Evolutionary conservation across 1,140 invertebrate species (phyloP).

Genomic region (Meloidogyne exigua): DNA sequence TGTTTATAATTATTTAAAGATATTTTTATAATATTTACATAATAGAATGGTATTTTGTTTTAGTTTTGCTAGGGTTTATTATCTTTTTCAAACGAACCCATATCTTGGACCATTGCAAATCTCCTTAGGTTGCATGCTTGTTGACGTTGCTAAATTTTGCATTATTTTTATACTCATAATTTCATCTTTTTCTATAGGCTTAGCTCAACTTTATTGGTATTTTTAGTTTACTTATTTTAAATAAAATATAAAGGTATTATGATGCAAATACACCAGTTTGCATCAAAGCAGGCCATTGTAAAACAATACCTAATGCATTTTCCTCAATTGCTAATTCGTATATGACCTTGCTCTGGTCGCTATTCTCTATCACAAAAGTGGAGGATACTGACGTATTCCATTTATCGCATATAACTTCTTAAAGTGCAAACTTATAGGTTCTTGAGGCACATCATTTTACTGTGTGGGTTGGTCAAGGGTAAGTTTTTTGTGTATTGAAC

Average conservation of each 20-base stretch:
- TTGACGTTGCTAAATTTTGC: constrained; percentile 68
- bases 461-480: constrained; percentile 52
- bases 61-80: constrained; percentile 57
- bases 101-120: constrained; percentile 67
- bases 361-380: constrained; percentile 67
- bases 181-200: constrained; percentile 67
- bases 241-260: constrained; percentile 51
- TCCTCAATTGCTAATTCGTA: constrained; percentile 67
- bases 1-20: constrained; percentile 64
- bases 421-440: constrained; percentile 30
- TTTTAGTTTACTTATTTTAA: background rate
- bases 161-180: constrained; percentile 68
- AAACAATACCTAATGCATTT: constrained; percentile 51
- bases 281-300: constrained; percentile 39
- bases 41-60: constrained; percentile 32
- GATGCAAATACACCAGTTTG: constrained; percentile 53
- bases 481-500: background rate
- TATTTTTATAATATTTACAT: no score
- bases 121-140: constrained; percentile 68
- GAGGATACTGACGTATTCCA: constrained; percentile 62
- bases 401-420: constrained; percentile 20
- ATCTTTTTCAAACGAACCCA: constrained; percentile 67
- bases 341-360: constrained; percentile 69
- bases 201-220: constrained; percentile 67
- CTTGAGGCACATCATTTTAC: constrained; percentile 55